phyloP scores from a whole-genome alignment of 2,797 vertebrate genomes.

The Dryobates pubescens region DNA sequence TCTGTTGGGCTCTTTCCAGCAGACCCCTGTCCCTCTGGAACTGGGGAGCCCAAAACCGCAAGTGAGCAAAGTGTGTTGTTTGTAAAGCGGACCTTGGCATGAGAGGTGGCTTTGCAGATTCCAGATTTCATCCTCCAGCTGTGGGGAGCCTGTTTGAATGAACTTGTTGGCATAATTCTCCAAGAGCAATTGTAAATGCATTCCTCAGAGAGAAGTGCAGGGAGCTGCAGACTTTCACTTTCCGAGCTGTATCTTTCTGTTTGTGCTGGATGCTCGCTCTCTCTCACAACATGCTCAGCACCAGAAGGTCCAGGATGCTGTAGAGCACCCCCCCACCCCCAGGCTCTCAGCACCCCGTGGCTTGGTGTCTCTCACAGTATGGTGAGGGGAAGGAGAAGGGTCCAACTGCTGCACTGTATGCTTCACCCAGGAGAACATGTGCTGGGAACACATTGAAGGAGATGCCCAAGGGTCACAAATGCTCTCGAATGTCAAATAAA shows the following conservation, averaged over 20 bases:
- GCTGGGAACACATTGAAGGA: conserved; percentile 40
- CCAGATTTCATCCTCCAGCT: conserved; percentile 4
- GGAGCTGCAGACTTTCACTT: conserved; percentile 11
- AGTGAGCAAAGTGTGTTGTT: background rate
- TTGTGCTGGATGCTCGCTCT: background rate
- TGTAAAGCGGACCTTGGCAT: background rate
- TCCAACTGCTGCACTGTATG: conserved; percentile 3
- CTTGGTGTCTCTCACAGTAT: background rate
- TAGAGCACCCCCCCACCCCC: background rate
- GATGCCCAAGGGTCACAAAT: conserved; percentile 55
- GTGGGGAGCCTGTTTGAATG: conserved; percentile 9
- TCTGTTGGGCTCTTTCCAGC: too few species aligned
- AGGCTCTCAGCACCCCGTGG: background rate
- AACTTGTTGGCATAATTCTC: conserved; percentile 22
- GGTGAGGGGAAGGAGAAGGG: background rate
- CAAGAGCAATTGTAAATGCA: background rate
- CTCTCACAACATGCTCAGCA: background rate
- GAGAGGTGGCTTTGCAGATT: background rate
- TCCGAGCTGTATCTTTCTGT: background rate
- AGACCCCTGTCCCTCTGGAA: too few species aligned
- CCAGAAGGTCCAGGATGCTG: background rate
- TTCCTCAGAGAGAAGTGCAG: background rate
- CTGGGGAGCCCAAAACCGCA: background rate
- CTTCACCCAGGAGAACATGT: conserved; percentile 48
- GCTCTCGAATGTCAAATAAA: conserved; percentile 70